Conservation (phyloP, 2,888 invertebrate genomes). For the Apotomis turbidana region DNA sequence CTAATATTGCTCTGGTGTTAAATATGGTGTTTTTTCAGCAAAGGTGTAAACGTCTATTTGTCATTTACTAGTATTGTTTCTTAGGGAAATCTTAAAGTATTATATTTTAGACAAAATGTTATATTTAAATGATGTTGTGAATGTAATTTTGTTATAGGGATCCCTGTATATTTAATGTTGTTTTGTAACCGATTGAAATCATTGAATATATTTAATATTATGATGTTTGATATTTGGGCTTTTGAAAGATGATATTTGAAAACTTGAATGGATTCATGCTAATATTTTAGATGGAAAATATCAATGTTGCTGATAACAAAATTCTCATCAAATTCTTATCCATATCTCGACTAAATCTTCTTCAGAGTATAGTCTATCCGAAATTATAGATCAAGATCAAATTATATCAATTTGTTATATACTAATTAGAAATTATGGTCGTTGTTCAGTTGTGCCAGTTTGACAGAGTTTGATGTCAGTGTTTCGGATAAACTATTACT, state of each 20-base stretch:
- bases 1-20: slow-evolving; percentile 28
- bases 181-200: not conserved
- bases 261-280: not conserved
- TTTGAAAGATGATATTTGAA: not conserved
- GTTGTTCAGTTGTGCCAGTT: too few relatives aligned
- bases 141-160: slow-evolving; percentile 5
- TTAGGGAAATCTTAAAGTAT: slow-evolving; percentile 3
- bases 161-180: not conserved
- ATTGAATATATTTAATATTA: not conserved
- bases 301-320: too few relatives aligned
- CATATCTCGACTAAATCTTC: too few relatives aligned
- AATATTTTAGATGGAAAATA: too few relatives aligned
- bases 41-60: not conserved
- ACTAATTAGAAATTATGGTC: too few relatives aligned
- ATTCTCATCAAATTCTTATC: too few relatives aligned
- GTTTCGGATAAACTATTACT: too few relatives aligned
- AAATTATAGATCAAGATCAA: too few relatives aligned
- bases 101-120: slow-evolving; percentile 19
- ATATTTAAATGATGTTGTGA: slow-evolving; percentile 11
- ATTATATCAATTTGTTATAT: too few relatives aligned
- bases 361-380: too few relatives aligned
- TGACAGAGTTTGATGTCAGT: too few relatives aligned
- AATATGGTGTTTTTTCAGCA: slow-evolving; percentile 38
- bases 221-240: not conserved
- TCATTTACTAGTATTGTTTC: slow-evolving; percentile 8